Evolutionary conservation across 2,888 invertebrate genomes (phyloP).

Genomic region (Parthenolecanium corni): DNA sequence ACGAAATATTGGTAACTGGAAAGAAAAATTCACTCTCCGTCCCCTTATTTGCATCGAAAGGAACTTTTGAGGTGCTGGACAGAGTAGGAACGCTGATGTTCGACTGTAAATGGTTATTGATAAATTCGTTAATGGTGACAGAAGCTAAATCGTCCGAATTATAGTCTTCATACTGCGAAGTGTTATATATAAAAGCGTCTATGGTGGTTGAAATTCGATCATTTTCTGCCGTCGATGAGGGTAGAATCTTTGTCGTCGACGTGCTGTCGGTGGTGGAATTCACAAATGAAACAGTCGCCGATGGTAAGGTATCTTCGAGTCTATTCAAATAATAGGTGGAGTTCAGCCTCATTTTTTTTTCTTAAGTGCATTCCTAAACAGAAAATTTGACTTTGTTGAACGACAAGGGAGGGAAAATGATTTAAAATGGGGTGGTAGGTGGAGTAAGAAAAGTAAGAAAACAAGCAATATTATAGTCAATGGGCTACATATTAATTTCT

Average conservation of each 20-base stretch:
- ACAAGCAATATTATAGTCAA: too few species aligned
- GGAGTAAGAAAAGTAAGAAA: too few species aligned
- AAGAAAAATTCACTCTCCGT: not conserved
- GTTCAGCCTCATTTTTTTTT: not conserved
- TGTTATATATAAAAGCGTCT: conserved; percentile 13
- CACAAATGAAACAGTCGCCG: too few species aligned
- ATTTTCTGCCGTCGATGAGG: not conserved
- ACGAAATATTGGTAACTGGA: conserved; percentile 7
- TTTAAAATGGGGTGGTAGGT: too few species aligned
- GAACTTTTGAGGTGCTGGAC: conserved; percentile 5
- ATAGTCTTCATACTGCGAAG: conserved; percentile 1
- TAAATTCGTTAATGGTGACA: conserved; percentile 1
- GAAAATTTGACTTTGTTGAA: too few species aligned
- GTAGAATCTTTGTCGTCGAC: too few species aligned
- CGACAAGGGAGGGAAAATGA: too few species aligned
- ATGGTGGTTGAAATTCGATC: not conserved
- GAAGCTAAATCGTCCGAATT: conserved; percentile 1
- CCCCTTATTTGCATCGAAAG: not conserved
- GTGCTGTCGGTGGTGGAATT: too few species aligned
- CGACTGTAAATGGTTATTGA: not conserved
- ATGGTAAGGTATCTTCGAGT: not conserved
- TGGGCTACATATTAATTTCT: too few species aligned
- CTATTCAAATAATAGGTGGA: not conserved
- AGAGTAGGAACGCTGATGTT: not conserved
- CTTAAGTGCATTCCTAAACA: too few species aligned